phyloP scores from a whole-genome alignment of 2,888 invertebrate genomes.

The Lissonota sp. region DNA sequence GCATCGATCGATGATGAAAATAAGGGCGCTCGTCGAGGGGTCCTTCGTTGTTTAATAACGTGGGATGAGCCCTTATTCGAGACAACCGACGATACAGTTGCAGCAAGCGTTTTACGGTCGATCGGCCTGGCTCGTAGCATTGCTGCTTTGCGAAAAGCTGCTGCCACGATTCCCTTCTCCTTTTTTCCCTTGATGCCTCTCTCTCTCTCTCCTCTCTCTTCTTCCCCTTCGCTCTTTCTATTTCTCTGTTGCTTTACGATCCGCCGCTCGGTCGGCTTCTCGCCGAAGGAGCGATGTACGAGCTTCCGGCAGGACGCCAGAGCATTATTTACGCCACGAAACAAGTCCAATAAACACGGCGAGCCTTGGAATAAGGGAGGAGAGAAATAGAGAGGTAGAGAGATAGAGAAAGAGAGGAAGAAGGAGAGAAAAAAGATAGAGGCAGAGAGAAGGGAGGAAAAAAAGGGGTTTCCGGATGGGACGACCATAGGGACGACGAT shows the following conservation, averaged over 20 bases:
- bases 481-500: conserved; percentile 60
- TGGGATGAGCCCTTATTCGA: neutral
- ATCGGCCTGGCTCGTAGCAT: conserved; percentile 62
- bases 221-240: neutral
- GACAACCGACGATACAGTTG: neutral
- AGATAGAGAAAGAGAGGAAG: neutral
- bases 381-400: conserved; percentile 29
- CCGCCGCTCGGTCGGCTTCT: conserved; percentile 65
- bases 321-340: conserved; percentile 77
- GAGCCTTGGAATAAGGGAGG: conserved; percentile 54
- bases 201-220: no score
- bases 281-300: conserved; percentile 72
- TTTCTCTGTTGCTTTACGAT: conserved; percentile 71
- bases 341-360: conserved; percentile 77
- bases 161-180: conserved; percentile 1
- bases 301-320: conserved; percentile 72
- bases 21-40: no score
- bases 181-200: conserved; percentile 5
- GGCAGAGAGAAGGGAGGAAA: conserved; percentile 46
- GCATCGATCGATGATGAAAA: no score
- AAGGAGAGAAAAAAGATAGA: conserved; percentile 17
- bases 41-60: no score
- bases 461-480: conserved; percentile 66
- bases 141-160: conserved; percentile 38
- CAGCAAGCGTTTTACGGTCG: conserved; percentile 67